These are phyloP conservation scores for Selenia dentaria DNA, from an alignment of 2,888 invertebrate species.

Conservation along the genomic window DNA sequence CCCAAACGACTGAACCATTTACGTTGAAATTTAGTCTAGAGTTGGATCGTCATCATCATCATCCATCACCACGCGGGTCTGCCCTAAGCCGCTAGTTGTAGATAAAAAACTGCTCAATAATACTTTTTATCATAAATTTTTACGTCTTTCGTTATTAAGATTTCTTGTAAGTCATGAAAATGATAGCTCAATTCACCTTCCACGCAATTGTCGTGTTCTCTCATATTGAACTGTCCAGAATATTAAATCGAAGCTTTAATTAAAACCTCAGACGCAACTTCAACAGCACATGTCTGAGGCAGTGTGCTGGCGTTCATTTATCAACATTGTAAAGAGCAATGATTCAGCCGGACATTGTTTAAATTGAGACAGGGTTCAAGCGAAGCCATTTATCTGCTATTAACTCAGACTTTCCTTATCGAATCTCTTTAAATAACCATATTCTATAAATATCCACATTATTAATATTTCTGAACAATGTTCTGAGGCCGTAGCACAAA, in stretches of 20 bases:
- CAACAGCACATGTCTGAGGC: constrained; percentile 10
- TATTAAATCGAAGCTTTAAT: constrained; percentile 26
- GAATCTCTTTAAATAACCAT: not conserved
- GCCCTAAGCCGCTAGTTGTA: too few relatives aligned
- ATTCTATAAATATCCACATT: not conserved
- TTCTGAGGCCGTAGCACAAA: too few relatives aligned
- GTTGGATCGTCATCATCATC: too few relatives aligned
- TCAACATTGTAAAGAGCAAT: constrained; percentile 11
- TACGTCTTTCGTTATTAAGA: too few relatives aligned
- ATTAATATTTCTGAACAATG: too few relatives aligned
- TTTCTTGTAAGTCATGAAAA: constrained; percentile 8
- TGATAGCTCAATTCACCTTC: constrained; percentile 27
- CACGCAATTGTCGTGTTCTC: constrained; percentile 10
- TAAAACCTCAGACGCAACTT: constrained; percentile 14
- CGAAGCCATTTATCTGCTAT: not conserved
- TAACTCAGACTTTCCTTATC: not conserved
- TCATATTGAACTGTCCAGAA: constrained; percentile 29
- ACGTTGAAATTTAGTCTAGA: too few relatives aligned
- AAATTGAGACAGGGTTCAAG: constrained; percentile 4
- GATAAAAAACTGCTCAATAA: too few relatives aligned
- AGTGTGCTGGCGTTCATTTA: constrained; percentile 27
- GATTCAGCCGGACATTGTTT: constrained; percentile 4
- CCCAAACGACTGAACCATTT: too few relatives aligned
- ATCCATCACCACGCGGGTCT: too few relatives aligned
- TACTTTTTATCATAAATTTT: too few relatives aligned